Percentiles rank a stretch among this genome's conserved stretches.
Evolutionary conservation across 1,140 invertebrate genomes (phyloP).

Genomic region (Anthonomus grandis): DNA sequence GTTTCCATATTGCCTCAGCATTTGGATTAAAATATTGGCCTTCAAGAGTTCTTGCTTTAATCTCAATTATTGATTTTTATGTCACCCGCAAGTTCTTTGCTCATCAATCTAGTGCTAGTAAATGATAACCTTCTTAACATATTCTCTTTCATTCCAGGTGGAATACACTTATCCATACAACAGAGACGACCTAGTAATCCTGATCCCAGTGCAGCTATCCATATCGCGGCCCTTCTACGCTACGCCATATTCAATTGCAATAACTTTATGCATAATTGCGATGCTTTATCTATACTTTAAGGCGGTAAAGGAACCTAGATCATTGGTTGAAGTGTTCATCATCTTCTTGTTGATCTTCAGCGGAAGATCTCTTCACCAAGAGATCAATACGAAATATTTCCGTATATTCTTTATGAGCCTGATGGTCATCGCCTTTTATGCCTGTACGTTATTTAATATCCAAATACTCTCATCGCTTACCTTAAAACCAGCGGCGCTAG

Average conservation of each 20-base stretch:
- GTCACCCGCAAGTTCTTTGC: no score
- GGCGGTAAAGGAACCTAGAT: background rate
- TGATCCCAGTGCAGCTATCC: slow-evolving; percentile 4
- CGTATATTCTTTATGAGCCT: slow-evolving; percentile 8
- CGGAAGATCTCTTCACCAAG: background rate
- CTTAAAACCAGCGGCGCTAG: background rate
- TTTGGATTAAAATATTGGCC: no score
- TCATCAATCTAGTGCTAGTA: no score
- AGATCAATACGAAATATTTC: slow-evolving; percentile 1
- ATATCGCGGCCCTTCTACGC: background rate
- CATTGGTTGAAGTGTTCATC: background rate
- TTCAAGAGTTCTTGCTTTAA: no score
- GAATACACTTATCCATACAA: slow-evolving; percentile 20
- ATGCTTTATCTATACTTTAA: slow-evolving; percentile 5
- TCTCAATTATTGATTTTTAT: no score
- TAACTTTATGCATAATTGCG: background rate
- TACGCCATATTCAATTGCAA: background rate
- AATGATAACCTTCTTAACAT: no score
- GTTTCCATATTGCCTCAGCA: no score
- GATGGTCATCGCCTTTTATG: slow-evolving; percentile 13
- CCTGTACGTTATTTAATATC: background rate
- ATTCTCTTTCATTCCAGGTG: slow-evolving; percentile 11
- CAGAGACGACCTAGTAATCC: slow-evolving; percentile 17
- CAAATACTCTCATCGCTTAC: slow-evolving; percentile 4
- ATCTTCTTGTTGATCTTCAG: slow-evolving; percentile 7